phyloP scores from a whole-genome alignment of 2,888 invertebrate species.

The Noctua comes region DNA sequence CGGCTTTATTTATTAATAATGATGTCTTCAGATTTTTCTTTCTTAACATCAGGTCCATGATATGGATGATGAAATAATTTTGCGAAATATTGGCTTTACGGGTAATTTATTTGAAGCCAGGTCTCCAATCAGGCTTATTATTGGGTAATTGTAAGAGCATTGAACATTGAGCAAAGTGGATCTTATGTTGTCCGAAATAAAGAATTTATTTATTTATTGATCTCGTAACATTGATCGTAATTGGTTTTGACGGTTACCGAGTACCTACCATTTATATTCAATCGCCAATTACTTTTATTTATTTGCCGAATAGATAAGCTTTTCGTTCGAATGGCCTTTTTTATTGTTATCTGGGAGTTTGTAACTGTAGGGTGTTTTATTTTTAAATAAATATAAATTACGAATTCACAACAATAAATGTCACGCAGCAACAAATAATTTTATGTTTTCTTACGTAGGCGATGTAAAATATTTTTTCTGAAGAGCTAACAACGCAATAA shows the following conservation, averaged over 20 bases:
- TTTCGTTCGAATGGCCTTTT: background rate
- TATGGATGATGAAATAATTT: background rate
- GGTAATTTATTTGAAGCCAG: constrained; percentile 7
- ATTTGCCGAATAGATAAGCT: constrained; percentile 9
- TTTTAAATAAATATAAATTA: background rate
- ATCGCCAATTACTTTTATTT: constrained; percentile 26
- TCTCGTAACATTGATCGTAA: constrained; percentile 21
- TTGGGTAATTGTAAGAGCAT: constrained; percentile 1
- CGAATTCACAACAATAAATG: too few relatives aligned
- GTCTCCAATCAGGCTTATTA: constrained; percentile 2
- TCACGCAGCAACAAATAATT: background rate
- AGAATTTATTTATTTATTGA: background rate
- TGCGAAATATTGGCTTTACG: background rate
- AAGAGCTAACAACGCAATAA: constrained; percentile 29
- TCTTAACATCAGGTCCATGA: background rate
- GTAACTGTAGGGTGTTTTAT: background rate
- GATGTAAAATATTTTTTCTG: constrained; percentile 14
- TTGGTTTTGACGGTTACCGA: constrained; percentile 9
- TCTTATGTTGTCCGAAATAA: too few relatives aligned
- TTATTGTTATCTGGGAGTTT: background rate
- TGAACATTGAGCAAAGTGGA: too few relatives aligned
- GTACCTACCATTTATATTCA: constrained; percentile 1
- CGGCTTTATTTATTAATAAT: background rate
- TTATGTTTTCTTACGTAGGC: too few relatives aligned
- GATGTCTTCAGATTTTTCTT: background rate